Evolutionary conservation across 2,888 invertebrate species (phyloP), one percentile per base, ranked within the genome.

Genomic region (Seira musarum): DNA sequence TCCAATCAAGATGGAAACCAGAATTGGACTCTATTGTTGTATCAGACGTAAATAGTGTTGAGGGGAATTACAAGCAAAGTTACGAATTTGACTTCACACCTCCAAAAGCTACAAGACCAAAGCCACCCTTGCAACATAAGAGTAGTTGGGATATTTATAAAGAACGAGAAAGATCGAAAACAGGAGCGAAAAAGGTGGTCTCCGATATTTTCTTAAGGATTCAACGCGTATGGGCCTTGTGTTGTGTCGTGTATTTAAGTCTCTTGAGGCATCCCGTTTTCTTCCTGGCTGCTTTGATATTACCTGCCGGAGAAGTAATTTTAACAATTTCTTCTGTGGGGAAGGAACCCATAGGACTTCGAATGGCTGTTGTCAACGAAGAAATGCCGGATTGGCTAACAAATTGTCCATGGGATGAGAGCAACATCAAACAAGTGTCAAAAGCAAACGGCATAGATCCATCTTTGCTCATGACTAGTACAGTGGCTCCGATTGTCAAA

Each of bases 321-420:
- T 15, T 82, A 8, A 82, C 81, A 10, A 49, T 82, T 13, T 40
- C 66, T 13, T 30, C 76, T 13, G 53, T 82, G 46, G 82, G 84
- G 19, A 65, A 35, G 17, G 73, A 78, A 24, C 84, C 84, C 8
- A 72, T 49, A 46, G 74, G 61, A 15, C 24, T 84, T 10, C n/a
- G 24, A 1, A 24, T 84, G 35, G 84, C 64, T 24, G 67, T 84
- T 30, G 30, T 84, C 1, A 84, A 82, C 30, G 77, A 81, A 5
- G 84, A 84, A 13, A 91, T 93, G 69, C 88, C 90, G 19, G 53
- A 80, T n/a, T 80, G 80, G 80, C 15, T 19, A 6, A 70, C 70
- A 17, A 49, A 40, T 21, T 80, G 80, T 25, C n/a, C 21, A 8
- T 22, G 63, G 17, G 25, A 61, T 24, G 57, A 25, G 1, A n/a